Base-by-base conservation (phyloP, 2,113 vertebrate species). In the Nothobranchius kuhntae region DNA sequence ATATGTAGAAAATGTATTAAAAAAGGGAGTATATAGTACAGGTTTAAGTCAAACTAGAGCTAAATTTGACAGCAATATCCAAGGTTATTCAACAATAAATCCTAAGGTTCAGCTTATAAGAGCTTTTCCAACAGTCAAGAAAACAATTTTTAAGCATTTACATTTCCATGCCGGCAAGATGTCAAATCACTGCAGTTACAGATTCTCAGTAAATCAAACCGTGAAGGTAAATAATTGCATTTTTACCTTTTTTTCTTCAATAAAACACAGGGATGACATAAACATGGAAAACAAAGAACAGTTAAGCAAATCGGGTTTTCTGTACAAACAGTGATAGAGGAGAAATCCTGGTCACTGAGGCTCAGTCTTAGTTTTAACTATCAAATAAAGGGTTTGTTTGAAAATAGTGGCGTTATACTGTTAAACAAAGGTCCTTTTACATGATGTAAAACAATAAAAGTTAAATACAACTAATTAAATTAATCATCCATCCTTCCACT, bases 1-100 rank as follows among this genome's bases (percentile, higher is more conserved):
- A 97, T 92, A 93, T 94, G 96, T 99, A 99, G 95, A 99, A 99
- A 99, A 99, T 96, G 94, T 95, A 95, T 95, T 98, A 96, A 96
- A 98, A 98, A 99, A 98, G 95, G 96, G 95, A 93, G 93, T 97
- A 96, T 97, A 97, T 95, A 96, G 94, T 96, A 97, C 95, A 95
- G 94, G 93, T 88, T 94, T 94, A 68, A 93, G 93, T 93, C 92
- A 95, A 96, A 95, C 95, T 96, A 96, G 93, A 96, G 93, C 96
- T 96, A 95, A 81, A 94, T 82, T 84, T 92, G 93, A 95, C 93
- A 93, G 92, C 91, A 92, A 91, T 93, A 91, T 92, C 91, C 92
- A 95, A 93, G 84, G 80, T 89, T 89, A 92, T 90, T 78, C 83
- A 83, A 86, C 86, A 91, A 80, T 71, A 85, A 86, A 85, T 83